Evolutionary conservation across 2,888 invertebrate genomes (phyloP), one percentile per base, ranked within the genome.

Genomic region (Ophonus ardosiacus): DNA sequence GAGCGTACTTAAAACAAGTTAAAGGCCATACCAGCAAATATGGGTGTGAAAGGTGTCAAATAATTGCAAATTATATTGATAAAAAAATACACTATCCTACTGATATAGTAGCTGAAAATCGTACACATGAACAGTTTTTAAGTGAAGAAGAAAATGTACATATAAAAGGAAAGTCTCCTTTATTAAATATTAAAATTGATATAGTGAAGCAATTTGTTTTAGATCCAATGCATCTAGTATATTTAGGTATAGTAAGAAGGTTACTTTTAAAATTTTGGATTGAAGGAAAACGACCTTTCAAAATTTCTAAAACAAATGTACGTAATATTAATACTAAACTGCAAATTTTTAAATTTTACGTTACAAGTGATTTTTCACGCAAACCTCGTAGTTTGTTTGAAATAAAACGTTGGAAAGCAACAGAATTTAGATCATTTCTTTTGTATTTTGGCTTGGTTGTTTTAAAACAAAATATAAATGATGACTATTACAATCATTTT

Each of bases 141-240:
- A 43, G 15, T 51, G 15, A 10, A 4, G 8, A 13, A n/a, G 10
- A 38, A 21, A 43, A 76, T 76, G 1, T 10, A 21, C 76, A 76
- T 10, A 76, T 76, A 18, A 76, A 76, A 51, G 8, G 5, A 3
- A 76, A 76, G 8, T 76, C 76, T 10, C 38, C 76, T 17, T 40
- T 76, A 15, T 15, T 76, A 6, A 6, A 38, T 13, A 43, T 76
- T 51, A 15, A 17, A 7, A 21, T 76, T n/a, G 10, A 24, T 8
- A n/a, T 76, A 15, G 21, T 76, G 7, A 15, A n/a, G 7, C 76
- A 76, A 43, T 76, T 76, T 51, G 18, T 21, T n/a, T 24, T 76
- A 13, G 76, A 76, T 43, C 76, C 76, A 8, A 76, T 43, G 43
- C 76, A 76, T 51, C 40, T 76, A 1, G 17, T 76, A n/a, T 76